These are phyloP conservation scores for Eilema sororculum DNA, from an alignment of 2,888 invertebrate species.

Conservation along the genomic window DNA sequence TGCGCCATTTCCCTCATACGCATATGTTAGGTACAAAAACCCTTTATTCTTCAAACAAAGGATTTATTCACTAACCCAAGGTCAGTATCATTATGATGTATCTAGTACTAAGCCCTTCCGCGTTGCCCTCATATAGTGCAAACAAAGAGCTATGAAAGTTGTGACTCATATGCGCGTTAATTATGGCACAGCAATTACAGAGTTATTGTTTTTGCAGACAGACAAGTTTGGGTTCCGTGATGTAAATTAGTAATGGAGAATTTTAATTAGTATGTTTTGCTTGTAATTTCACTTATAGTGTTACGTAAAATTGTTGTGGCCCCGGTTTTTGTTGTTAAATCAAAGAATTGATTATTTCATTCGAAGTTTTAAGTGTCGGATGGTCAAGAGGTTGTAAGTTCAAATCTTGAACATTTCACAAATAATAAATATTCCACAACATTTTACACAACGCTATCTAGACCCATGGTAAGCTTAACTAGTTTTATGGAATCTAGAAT, in stretches of 20 bases:
- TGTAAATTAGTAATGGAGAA: constrained; percentile 22
- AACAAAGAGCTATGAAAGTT: constrained; percentile 56
- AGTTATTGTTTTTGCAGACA: constrained; percentile 54
- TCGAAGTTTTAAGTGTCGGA: too few species aligned
- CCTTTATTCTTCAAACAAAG: constrained; percentile 30
- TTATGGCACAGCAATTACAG: constrained; percentile 48
- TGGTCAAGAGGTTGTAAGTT: too few species aligned
- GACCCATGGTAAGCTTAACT: too few species aligned
- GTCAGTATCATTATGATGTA: constrained; percentile 40
- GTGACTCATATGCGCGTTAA: constrained; percentile 49
- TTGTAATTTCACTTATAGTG: neutral
- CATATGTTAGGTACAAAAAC: constrained; percentile 21
- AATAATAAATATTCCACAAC: too few species aligned
- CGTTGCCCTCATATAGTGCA: constrained; percentile 30
- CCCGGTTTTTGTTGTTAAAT: neutral
- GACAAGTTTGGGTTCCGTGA: constrained; percentile 52
- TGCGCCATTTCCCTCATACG: constrained; percentile 23
- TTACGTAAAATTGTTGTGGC: neutral
- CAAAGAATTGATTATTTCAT: too few species aligned
- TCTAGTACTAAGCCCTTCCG: constrained; percentile 49
- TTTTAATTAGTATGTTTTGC: neutral
- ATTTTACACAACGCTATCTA: too few species aligned
- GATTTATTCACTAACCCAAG: constrained; percentile 33
- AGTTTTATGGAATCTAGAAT: too few species aligned
- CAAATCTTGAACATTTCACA: too few species aligned